Conservation (phyloP, 2,797 vertebrate genomes). For the Pitangus sulphuratus region DNA sequence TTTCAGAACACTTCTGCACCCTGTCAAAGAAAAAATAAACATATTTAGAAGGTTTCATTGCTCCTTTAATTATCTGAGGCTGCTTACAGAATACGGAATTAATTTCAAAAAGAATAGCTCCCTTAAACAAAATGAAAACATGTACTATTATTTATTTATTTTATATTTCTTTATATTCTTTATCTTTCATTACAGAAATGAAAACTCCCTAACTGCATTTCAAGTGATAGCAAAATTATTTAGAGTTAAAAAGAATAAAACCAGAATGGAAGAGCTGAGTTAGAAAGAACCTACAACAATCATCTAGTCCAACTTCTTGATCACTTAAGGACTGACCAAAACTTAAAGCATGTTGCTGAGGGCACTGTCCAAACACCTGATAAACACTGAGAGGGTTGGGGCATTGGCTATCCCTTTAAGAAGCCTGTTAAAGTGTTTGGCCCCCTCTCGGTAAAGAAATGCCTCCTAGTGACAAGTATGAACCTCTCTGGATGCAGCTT, state of each 20-base stretch:
- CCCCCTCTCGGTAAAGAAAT: background rate
- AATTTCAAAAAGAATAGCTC: background rate
- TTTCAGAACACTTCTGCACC: constrained; percentile 91
- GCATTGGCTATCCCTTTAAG: fast-evolving
- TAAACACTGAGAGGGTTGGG: background rate
- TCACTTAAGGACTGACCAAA: background rate
- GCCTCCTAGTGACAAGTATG: background rate
- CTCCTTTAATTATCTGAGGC: background rate
- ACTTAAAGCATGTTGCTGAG: background rate
- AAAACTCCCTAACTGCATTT: background rate
- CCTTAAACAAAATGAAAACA: background rate
- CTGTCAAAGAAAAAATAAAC: constrained; percentile 61
- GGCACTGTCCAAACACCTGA: background rate
- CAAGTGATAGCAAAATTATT: background rate
- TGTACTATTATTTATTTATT: background rate
- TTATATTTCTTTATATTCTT: background rate
- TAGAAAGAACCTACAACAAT: fast-evolving
- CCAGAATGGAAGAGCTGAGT: background rate
- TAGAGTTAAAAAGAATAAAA: background rate
- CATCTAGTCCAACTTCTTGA: background rate
- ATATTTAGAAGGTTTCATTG: background rate
- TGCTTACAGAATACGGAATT: background rate
- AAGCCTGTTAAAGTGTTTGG: background rate
- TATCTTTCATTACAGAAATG: background rate
- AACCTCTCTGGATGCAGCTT: background rate